These are phyloP conservation scores for Brachyptera risi DNA, from an alignment of 2,888 invertebrate species.

Conservation along the genomic window DNA sequence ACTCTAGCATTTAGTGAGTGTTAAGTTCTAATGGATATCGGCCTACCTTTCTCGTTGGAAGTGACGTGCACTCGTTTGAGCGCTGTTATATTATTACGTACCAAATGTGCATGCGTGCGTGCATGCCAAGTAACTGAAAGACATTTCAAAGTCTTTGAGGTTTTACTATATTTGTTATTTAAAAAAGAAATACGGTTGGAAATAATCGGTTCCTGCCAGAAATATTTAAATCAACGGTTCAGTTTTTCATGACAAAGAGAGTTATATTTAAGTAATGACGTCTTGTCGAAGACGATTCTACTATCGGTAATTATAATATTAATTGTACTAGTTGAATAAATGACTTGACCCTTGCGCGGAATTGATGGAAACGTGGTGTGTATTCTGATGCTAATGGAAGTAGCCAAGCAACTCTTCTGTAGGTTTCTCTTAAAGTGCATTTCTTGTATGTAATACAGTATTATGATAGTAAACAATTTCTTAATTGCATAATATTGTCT, in stretches of 20 bases:
- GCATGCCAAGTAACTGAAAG: background rate
- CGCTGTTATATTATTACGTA: conserved; percentile 16
- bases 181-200: too few relatives aligned
- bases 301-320: conserved; percentile 8
- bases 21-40: conserved; percentile 31
- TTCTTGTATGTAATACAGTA: conserved; percentile 89
- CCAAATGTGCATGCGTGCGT: conserved; percentile 5
- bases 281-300: background rate
- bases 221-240: conserved; percentile 9
- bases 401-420: conserved; percentile 71
- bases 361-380: conserved; percentile 37
- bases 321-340: conserved; percentile 11
- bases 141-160: background rate
- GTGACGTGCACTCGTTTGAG: conserved; percentile 32
- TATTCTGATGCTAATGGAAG: conserved; percentile 35
- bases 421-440: conserved; percentile 86
- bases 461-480: conserved; percentile 61
- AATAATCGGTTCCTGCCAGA: background rate
- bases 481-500: conserved; percentile 22
- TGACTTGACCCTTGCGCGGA: conserved; percentile 39
- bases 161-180: background rate
- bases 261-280: background rate
- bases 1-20: conserved; percentile 19
- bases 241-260: conserved; percentile 21
- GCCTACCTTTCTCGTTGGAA: conserved; percentile 39